Base-by-base conservation (phyloP, 1,140 invertebrate genomes). In the Aphelenchoides avenae region DNA sequence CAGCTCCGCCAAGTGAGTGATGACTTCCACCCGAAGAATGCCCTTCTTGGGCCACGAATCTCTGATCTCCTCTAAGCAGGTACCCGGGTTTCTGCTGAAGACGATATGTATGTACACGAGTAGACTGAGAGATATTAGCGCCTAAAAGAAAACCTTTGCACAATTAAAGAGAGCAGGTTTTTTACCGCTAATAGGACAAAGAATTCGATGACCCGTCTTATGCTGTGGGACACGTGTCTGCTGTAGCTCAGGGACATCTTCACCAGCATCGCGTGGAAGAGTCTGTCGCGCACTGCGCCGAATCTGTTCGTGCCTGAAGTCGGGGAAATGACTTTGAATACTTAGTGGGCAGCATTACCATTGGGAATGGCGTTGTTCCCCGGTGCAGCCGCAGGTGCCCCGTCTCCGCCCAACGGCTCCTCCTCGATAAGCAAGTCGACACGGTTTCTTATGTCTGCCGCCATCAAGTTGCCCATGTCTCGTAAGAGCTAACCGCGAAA, bases 191-290 rank as follows among this genome's bases (percentile, higher is more conserved):
- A 63, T 22, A 97, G 82, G 61, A 93, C 83, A 54, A 89, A 80
- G 81, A 89, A 92, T 81, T 97, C 92, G 71, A 96, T 84, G 65
- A 90, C 84, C 76, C 89, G 82, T 75, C 91, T 82, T 26, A 91
- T 80, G 48, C 87, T 85, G 72, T 85, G 85, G 40, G 91, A 90
- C 81, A 94, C 88, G 52, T 86, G 85, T 72, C 87, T 82, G 13
- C 89, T 89, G 81, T 97, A 96, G 31, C 86, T 84, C 68, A 95
- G 79, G 13, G 92, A 87, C 64, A 87, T 85, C 76, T 89, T 87
- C 71, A 92, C 89, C 78, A 96, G 94, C 57, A 96, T 80, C 26
- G 90, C 89, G 79, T 94, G 89, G 76, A 96, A 96, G n/a, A 95
- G 81, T 62, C 91, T 84, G 74, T 96, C 90, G 69, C 91, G 81